Conservation (phyloP, 2,888 invertebrate species). For the Brachylomia viminalis region DNA sequence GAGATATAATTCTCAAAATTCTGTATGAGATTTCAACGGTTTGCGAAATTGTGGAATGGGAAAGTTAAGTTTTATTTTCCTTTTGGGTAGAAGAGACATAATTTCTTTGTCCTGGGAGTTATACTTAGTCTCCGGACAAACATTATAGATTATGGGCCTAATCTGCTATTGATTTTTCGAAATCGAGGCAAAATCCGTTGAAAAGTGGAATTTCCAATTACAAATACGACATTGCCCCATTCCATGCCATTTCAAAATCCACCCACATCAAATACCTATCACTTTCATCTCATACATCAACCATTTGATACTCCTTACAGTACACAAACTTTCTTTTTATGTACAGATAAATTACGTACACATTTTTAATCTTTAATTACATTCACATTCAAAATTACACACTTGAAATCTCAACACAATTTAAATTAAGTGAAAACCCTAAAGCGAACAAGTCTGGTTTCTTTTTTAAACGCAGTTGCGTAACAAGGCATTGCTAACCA, state of each 20-base stretch:
- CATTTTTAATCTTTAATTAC: conserved; percentile 45
- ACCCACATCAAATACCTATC: conserved; percentile 23
- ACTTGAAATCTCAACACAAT: conserved; percentile 50
- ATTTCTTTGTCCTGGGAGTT: background rate
- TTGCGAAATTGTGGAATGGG: conserved; percentile 3
- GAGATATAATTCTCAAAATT: conserved; percentile 55
- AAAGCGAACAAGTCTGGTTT: conserved; percentile 60
- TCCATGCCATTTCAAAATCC: background rate
- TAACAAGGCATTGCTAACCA: conserved; percentile 64
- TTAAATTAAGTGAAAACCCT: conserved; percentile 67
- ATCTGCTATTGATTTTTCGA: background rate
- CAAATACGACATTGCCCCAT: background rate
- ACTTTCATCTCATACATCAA: conserved; percentile 46
- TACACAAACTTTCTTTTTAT: conserved; percentile 46
- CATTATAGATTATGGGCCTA: background rate
- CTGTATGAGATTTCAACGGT: conserved; percentile 30
- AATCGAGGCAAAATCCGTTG: background rate
- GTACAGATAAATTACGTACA: conserved; percentile 37
- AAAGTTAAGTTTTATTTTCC: conserved; percentile 8
- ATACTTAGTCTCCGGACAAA: background rate
- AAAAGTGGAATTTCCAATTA: conserved; percentile 18
- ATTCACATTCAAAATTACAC: conserved; percentile 51
- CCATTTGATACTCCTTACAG: conserved; percentile 30
- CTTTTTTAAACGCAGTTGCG: conserved; percentile 66
- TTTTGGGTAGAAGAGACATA: background rate